Base-by-base conservation (phyloP, 2,797 vertebrate genomes). In the Crocodylus rhombifer region DNA sequence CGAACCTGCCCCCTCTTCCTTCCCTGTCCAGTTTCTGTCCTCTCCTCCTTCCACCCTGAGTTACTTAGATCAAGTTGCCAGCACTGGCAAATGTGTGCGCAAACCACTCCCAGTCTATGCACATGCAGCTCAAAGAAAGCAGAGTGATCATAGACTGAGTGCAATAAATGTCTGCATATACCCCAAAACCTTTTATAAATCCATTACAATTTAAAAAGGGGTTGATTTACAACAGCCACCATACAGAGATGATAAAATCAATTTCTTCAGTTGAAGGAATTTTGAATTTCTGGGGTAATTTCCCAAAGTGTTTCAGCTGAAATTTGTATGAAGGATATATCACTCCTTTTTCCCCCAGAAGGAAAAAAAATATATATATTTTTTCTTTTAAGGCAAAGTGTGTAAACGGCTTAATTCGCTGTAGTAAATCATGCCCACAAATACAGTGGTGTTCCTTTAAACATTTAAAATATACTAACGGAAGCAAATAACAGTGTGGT, bases 181-280 rank as follows among this genome's bases (percentile, higher is more conserved):
- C 42, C 42, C 61, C 80, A 92, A 97, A 95, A 91, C 63, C 86
- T 80, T 94, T 97, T 97, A 95, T 97, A 97, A 97, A 87, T 78
- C 92, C 95, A 95, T 97, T 97, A 97, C 86, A 91, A 96, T 97
- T 98, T 97, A 10, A 17, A 96, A 94, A 91, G 95, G 6, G 95
- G 95, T 95, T 91, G 76, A 55, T 93, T 97, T 97, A 92, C 96
- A 91, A 77, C 36, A 95, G 77, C 78, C 96, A 92, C 64, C 92
- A 74, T 55, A 91, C n/a, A 26, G 81, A 93, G 84, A 94, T 94
- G 77, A 88, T 88, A 97, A 97, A 97, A 93, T 23, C 87, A 92
- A 92, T 96, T 96, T 93, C 95, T 91, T 95, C 13, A 0, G 94
- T 96, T 93, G 71, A 85, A 95, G 87, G 90, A 90, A 93, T 42